A percentile compares a stretch with the other conserved stretches of the same genome.
These are phyloP conservation scores for Brachyalestes nurse DNA, from an alignment of 2,797 vertebrate genomes.

Conservation along the genomic window DNA sequence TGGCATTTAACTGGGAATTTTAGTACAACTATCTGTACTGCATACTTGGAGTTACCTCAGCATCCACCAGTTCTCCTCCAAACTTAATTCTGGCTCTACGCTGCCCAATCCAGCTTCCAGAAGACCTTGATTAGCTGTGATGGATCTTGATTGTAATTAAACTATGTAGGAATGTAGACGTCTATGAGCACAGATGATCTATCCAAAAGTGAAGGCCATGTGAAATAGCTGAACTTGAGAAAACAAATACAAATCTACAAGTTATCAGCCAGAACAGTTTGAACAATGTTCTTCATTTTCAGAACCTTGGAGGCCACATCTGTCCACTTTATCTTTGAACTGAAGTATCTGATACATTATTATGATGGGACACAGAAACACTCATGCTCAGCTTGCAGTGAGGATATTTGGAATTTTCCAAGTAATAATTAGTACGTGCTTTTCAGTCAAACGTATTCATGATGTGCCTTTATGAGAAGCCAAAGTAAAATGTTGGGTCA, in stretches of 20 bases:
- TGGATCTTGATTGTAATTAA: not conserved
- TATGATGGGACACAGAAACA: conserved; percentile 16
- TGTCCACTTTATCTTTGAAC: not conserved
- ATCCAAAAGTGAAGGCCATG: not conserved
- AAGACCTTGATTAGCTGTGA: not conserved
- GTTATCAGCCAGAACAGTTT: not conserved
- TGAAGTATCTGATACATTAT: not conserved
- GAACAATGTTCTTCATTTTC: not conserved
- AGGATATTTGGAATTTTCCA: conserved; percentile 9
- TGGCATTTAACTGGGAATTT: no score
- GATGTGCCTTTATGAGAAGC: conserved; percentile 15
- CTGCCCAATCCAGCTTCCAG: not conserved
- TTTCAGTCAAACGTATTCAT: not conserved
- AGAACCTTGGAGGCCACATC: not conserved
- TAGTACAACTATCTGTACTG: not conserved
- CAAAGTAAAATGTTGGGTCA: conserved; percentile 9
- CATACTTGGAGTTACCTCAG: not conserved
- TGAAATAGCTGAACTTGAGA: not conserved
- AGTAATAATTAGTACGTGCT: not conserved
- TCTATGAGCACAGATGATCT: not conserved
- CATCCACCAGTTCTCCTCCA: not conserved
- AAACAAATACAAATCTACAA: not conserved
- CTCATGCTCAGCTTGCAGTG: conserved; percentile 4
- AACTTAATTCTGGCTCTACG: not conserved
- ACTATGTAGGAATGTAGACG: not conserved